Base-by-base conservation (phyloP, 37 sponge, comb jelly and placozoan species). In the Lycopodina hypogea region DNA sequence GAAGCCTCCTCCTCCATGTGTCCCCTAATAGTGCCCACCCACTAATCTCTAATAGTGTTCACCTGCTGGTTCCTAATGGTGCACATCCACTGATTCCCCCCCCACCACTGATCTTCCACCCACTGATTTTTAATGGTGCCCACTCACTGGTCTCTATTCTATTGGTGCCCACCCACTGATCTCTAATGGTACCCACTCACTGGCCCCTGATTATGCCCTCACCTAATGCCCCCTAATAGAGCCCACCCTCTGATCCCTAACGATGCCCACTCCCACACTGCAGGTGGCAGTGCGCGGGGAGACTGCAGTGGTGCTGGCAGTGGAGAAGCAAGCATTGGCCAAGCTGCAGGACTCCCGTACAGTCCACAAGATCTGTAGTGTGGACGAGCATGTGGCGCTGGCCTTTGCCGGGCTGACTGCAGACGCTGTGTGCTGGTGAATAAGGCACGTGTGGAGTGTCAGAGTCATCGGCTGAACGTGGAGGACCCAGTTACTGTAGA, bases 331-430 rank as follows among this genome's bases (percentile, higher is more conserved):
- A 21, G 95, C 99, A 19, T 80, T 98, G 40, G 94, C 99, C 6
- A 96, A 98, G 67, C 87, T 98, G 18, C 99, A 98, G 78, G 99
- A 98, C 70, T 79, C 94, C 33, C 65, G 99, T 17, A 98, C 96
- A 19, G 92, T 98, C 35, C 68, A 92, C 28, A 98, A 98, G 86
- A 98, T 98, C 51, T 96, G 97, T 63, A 71, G 74, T 33, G 60
- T 98, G 24, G 99, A 98, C 62, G 99, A 98, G 32, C 99, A 98
- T 78, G 92, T 98, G 29, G 93, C 91, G 41, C 78, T 98, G 79
- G 94, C 99, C 12, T 98, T 98, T 89, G 99, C 99, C 40, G 99
- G 99, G 2, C 77, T 98, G 45, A 96, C 93, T 9, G 99, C 99
- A 51, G 99, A 98, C 72, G 99, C 99, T n/a, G 99, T 45, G 95